phyloP scores from a whole-genome alignment of 1,140 invertebrate genomes.

The Phymastichus coffea region DNA sequence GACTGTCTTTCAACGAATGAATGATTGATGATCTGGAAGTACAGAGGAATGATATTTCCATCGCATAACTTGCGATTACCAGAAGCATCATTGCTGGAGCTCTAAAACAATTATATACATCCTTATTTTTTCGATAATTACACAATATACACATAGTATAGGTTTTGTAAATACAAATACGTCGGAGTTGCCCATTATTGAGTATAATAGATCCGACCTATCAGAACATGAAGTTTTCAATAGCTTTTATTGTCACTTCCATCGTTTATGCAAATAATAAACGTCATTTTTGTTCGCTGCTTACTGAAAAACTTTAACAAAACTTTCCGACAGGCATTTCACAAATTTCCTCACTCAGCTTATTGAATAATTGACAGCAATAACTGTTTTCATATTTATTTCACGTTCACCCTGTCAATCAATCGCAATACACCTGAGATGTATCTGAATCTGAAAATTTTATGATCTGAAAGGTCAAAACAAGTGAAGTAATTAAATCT shows the following conservation, averaged over 20 bases:
- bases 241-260: too few relatives aligned
- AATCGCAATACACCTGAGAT: too few relatives aligned
- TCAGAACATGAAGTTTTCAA: constrained; percentile 22
- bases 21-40: not conserved
- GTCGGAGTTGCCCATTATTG: too few relatives aligned
- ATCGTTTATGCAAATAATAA: too few relatives aligned
- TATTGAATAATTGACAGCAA: too few relatives aligned
- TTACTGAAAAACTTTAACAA: too few relatives aligned
- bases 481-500: not conserved
- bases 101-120: not conserved
- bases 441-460: too few relatives aligned
- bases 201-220: not conserved
- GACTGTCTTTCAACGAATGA: constrained; percentile 7
- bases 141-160: constrained; percentile 16
- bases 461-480: constrained; percentile 15
- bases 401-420: too few relatives aligned
- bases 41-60: not conserved
- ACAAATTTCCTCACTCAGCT: too few relatives aligned
- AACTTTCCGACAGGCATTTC: too few relatives aligned
- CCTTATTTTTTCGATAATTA: not conserved
- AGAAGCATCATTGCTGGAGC: not conserved
- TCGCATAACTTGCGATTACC: not conserved
- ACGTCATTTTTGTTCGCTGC: too few relatives aligned
- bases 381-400: too few relatives aligned
- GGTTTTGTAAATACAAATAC: constrained; percentile 14